Conservation (phyloP, 2,113 vertebrate genomes). For the Glaucidium brasilianum region DNA sequence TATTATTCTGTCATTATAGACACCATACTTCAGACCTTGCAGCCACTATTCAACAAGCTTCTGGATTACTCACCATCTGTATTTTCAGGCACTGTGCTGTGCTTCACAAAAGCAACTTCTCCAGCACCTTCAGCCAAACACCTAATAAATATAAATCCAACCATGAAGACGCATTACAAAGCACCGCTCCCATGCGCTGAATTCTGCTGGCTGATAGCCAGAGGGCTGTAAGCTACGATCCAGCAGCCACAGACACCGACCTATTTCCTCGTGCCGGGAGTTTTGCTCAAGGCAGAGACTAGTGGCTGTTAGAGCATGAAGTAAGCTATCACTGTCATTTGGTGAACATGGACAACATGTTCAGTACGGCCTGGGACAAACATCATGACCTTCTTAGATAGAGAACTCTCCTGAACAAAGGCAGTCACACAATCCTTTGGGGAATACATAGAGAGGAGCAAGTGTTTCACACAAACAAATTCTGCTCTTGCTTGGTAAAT, state of each 20-base stretch:
- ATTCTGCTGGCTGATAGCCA: background rate
- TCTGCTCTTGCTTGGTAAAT: background rate
- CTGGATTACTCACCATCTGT: slow-evolving; percentile 76
- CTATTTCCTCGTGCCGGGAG: background rate
- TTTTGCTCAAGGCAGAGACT: slow-evolving; percentile 35
- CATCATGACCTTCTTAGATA: background rate
- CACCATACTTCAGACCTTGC: background rate
- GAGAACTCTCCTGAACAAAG: too few relatives aligned
- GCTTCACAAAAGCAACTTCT: slow-evolving; percentile 87
- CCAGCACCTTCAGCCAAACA: slow-evolving; percentile 81
- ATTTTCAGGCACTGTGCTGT: slow-evolving; percentile 83
- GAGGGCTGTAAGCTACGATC: background rate
- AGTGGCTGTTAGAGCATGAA: slow-evolving; percentile 4
- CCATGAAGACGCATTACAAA: background rate
- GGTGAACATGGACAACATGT: slow-evolving; percentile 3
- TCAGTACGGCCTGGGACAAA: slow-evolving; percentile 16
- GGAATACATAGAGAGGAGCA: background rate
- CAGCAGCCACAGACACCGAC: slow-evolving; percentile 2
- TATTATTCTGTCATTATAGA: background rate
- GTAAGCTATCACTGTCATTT: background rate
- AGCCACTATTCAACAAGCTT: background rate
- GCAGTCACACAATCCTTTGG: background rate
- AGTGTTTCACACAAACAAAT: background rate
- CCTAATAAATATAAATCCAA: slow-evolving; percentile 57
- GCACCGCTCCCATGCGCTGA: background rate